phyloP scores from a whole-genome alignment of 2,113 vertebrate species.

The Myotis brandtii region DNA sequence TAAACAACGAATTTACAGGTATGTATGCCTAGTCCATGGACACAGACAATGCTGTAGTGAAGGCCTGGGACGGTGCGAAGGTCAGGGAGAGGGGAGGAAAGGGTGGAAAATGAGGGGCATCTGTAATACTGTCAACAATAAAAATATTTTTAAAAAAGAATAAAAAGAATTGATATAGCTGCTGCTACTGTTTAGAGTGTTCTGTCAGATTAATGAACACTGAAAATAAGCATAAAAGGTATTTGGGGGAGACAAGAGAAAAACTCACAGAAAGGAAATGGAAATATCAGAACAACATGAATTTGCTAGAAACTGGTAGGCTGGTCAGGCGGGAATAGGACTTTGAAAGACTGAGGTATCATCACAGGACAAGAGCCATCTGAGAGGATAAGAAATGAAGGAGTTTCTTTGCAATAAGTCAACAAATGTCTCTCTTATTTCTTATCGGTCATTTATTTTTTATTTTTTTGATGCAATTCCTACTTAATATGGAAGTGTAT shows the following conservation, averaged over 20 bases:
- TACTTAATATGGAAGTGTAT: neutral
- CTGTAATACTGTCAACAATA: too few relatives aligned
- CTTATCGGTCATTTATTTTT: neutral
- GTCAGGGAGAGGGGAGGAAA: too few relatives aligned
- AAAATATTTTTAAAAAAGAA: too few relatives aligned
- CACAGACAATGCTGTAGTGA: too few relatives aligned
- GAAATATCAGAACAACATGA: neutral
- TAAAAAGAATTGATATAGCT: neutral
- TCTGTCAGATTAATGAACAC: neutral
- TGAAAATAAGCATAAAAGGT: neutral
- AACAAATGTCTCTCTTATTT: neutral
- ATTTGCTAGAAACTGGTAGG: neutral
- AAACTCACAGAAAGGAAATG: conserved; percentile 2
- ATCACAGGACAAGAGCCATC: neutral
- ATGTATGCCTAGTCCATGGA: too few relatives aligned
- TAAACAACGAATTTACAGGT: too few relatives aligned
- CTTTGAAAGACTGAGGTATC: neutral
- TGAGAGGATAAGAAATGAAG: neutral
- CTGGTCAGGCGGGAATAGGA: neutral
- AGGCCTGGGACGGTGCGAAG: too few relatives aligned
- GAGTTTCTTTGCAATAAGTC: neutral
- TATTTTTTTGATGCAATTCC: neutral
- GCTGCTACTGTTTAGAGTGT: neutral
- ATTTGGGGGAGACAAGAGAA: neutral
- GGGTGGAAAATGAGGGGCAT: too few relatives aligned